These are phyloP conservation scores for Brevipalpus yothersi DNA, from an alignment of 1,140 invertebrate genomes.

Conservation along the genomic window DNA sequence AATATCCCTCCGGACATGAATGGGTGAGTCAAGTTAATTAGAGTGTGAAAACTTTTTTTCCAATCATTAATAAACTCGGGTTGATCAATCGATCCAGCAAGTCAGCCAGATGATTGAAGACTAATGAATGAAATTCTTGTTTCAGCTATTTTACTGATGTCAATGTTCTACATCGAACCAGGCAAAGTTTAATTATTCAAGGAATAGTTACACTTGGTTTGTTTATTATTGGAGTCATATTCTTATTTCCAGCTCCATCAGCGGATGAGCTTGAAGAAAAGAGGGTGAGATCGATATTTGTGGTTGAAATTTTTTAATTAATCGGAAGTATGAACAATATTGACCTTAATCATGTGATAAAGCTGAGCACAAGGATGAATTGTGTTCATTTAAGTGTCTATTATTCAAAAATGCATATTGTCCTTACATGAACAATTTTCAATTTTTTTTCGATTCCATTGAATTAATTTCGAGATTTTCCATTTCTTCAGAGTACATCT, in stretches of 20 bases:
- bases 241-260: constrained; percentile 2
- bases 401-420: too few species aligned
- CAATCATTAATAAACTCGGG: not conserved
- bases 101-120: too few species aligned
- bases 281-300: not conserved
- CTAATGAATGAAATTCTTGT: not conserved
- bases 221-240: not conserved
- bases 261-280: not conserved
- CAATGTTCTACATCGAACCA: not conserved
- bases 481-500: not conserved
- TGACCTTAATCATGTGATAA: too few species aligned
- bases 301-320: too few species aligned
- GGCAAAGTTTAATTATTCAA: constrained; percentile 3
- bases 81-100: not conserved
- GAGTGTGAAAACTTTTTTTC: not conserved
- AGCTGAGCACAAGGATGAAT: too few species aligned
- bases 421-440: too few species aligned
- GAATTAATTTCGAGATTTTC: not conserved
- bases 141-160: constrained; percentile 1
- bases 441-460: too few species aligned
- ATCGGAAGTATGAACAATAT: too few species aligned
- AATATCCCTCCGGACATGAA: constrained; percentile 16
- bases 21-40: constrained; percentile 8
- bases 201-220: constrained; percentile 1
- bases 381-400: too few species aligned